These are phyloP conservation scores for Ditylenchus dipsaci DNA, from an alignment of 1,140 invertebrate species.

Conservation along the genomic window DNA sequence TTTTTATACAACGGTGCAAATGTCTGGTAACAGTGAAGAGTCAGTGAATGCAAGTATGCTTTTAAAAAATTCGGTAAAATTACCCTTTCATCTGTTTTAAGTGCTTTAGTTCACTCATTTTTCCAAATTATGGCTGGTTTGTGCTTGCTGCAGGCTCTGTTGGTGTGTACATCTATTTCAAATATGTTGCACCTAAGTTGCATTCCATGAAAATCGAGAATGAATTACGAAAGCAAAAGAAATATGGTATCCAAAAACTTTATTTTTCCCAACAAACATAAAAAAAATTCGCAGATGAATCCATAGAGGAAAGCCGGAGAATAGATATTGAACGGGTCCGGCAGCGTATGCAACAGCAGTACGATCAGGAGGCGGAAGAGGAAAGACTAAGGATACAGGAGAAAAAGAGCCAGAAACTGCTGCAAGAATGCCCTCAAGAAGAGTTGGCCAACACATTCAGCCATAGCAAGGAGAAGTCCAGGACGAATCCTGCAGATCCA, in stretches of 20 bases:
- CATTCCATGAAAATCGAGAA: background rate
- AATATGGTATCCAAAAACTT: slow-evolving; percentile 28
- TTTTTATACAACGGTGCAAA: no score
- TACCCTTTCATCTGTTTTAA: background rate
- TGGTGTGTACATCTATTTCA: slow-evolving; percentile 15
- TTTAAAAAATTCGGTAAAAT: no score
- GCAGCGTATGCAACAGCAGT: slow-evolving; percentile 16
- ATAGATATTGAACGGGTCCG: slow-evolving; percentile 15
- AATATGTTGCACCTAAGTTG: slow-evolving; percentile 14
- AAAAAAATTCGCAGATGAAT: slow-evolving; percentile 18
- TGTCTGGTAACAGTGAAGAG: no score
- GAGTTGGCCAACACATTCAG: background rate
- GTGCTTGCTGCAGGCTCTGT: background rate
- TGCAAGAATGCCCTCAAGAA: slow-evolving; percentile 4
- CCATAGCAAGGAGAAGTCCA: background rate
- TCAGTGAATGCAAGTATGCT: no score
- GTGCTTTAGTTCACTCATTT: slow-evolving; percentile 9
- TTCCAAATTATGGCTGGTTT: slow-evolving; percentile 28
- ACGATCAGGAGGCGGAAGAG: slow-evolving; percentile 12
- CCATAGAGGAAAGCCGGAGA: slow-evolving; percentile 12
- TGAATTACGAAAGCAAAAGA: slow-evolving; percentile 25
- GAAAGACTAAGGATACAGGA: slow-evolving; percentile 9
- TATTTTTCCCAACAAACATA: slow-evolving; percentile 2
- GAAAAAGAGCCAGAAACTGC: slow-evolving; percentile 17
- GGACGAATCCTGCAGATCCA: slow-evolving; percentile 1